Base-by-base conservation (phyloP, 2,113 vertebrate species). In the Podarcis raffonei region DNA sequence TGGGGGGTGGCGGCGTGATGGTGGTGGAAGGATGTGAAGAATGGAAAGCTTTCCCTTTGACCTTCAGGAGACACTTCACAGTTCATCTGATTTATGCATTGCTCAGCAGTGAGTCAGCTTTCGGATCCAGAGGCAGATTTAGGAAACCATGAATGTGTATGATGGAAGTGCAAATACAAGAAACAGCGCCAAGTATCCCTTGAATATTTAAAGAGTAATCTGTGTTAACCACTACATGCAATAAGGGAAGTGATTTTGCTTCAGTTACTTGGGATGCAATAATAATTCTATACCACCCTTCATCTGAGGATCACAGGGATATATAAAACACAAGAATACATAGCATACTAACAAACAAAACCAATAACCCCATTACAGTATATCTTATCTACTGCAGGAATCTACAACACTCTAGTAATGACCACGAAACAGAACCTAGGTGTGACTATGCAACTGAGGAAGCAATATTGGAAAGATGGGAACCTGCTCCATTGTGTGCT, bases 191-290 rank as follows among this genome's bases (percentile, higher is more conserved):
- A 87, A 91, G 92, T 90, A 95, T 91, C 93, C 94, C 91, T 93
- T 94, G 95, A 96, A 95, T 93, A 96, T 96, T 96, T 95, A 96
- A 95, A 94, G 93, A 92, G 74, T 84, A 93, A 92, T 95, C 86
- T 92, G 72, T 91, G 89, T 85, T 93, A 92, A 94, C 81, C 94
- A 94, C 92, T 94, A 92, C 77, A 87, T 91, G 90, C 81, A 96
- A 94, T 93, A 87, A 95, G 86, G 16, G 53, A 82, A 91, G 90
- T 92, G 76, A 93, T 90, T 72, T 75, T 91, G n/a, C 22, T 77
- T 7, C 68, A 90, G 81, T 90, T 78, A 90, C 71, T 0, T 25
- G 89, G 87, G 86, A 89, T 9, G 22, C 62, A 78, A 53, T 53
- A 53, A 53, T 53, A 12, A 53, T 53, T 53, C 48, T 53, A 53